phyloP scores from a whole-genome alignment of 2,113 vertebrate species.

The Cinclus cinclus region DNA sequence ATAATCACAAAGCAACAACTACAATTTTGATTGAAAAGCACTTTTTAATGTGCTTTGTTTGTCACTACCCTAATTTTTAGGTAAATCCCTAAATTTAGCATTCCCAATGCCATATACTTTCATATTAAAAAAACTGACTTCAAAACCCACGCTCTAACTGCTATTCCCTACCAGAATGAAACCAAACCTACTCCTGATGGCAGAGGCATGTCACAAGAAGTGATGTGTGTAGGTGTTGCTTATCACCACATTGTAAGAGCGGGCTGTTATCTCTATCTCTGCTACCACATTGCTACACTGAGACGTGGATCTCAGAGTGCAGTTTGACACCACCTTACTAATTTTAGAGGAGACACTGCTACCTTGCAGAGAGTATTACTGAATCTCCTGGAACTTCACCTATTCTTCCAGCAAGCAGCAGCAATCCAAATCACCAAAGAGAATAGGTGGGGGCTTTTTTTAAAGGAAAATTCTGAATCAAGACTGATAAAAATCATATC shows the following conservation, averaged over 20 bases:
- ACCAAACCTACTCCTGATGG: background rate
- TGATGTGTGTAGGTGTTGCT: background rate
- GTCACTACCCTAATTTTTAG: background rate
- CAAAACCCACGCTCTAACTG: background rate
- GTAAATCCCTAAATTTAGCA: background rate
- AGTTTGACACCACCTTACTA: background rate
- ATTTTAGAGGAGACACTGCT: background rate
- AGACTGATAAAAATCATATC: background rate
- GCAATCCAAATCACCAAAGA: background rate
- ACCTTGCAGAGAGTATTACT: background rate
- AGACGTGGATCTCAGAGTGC: background rate
- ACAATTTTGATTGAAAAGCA: background rate
- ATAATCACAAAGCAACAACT: background rate
- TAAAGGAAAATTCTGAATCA: background rate
- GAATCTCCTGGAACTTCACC: background rate
- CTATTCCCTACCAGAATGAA: background rate
- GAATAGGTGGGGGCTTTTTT: background rate
- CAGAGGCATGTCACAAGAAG: background rate
- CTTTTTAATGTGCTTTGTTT: background rate
- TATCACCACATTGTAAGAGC: background rate
- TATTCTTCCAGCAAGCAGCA: background rate
- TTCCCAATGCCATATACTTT: background rate
- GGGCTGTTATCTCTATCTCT: background rate
- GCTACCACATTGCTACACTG: background rate
- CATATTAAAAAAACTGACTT: background rate